phyloP scores from a whole-genome alignment of 2,113 vertebrate species.

The Camelus bactrianus region DNA sequence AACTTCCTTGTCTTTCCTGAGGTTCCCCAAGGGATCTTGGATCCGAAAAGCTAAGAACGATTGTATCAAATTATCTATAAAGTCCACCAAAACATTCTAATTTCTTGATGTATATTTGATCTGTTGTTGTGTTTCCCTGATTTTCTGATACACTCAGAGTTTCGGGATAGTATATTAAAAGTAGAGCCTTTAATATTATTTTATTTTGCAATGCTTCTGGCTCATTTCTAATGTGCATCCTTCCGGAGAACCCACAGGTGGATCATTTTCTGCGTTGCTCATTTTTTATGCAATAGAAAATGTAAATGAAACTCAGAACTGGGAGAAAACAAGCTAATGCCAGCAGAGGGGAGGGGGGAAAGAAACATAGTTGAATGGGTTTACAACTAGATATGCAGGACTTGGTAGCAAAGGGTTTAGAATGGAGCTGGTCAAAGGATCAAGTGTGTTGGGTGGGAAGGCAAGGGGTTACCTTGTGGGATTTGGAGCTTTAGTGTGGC shows the following conservation, averaged over 20 bases:
- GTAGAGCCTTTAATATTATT: neutral
- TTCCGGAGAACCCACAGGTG: neutral
- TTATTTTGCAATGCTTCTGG: conserved; percentile 43
- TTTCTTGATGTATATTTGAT: neutral
- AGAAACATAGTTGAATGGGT: neutral
- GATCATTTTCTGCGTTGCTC: neutral
- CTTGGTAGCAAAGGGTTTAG: neutral
- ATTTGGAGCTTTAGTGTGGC: neutral
- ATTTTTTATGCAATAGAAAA: conserved; percentile 61
- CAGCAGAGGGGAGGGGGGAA: neutral
- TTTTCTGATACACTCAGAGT: neutral
- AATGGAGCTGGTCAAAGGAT: neutral
- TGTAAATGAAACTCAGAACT: conserved; percentile 25
- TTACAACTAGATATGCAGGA: neutral
- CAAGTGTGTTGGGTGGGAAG: neutral
- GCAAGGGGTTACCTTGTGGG: neutral
- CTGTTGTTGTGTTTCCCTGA: neutral
- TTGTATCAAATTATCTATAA: neutral
- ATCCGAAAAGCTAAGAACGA: neutral
- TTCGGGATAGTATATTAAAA: neutral
- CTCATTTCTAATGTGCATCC: conserved; percentile 11
- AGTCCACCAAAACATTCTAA: neutral
- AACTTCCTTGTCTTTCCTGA: neutral
- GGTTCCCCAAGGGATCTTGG: neutral
- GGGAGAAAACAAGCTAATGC: conserved; percentile 49